Conservation (phyloP, 2,113 vertebrate genomes). For the Brachypteracias leptosomus region DNA sequence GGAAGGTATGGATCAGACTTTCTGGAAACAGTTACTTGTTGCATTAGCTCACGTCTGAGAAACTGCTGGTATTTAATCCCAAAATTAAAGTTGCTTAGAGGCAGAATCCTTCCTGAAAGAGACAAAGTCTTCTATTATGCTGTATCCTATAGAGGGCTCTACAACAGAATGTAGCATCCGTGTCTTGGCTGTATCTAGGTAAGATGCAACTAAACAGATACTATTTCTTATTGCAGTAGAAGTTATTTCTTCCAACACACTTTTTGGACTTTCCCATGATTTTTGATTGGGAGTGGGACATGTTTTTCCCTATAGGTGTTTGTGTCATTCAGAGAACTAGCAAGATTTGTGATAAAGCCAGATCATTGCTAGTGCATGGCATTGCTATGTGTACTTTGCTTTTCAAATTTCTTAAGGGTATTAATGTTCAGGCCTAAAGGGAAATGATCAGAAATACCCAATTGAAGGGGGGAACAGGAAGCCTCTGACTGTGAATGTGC, state of each 20-base stretch:
- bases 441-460: not conserved
- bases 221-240: not conserved
- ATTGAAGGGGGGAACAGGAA: not conserved
- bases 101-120: not conserved
- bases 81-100: not conserved
- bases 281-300: not conserved
- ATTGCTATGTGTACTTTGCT: not conserved
- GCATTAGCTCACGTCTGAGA: not conserved
- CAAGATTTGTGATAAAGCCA: not conserved
- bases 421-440: not conserved
- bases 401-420: not conserved
- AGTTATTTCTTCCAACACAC: not conserved
- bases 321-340: not conserved
- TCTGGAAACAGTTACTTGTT: not conserved
- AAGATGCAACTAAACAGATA: not conserved
- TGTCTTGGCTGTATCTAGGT: not conserved
- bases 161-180: fast-evolving
- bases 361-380: not conserved
- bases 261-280: not conserved
- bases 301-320: not conserved
- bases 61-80: not conserved
- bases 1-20: not conserved
- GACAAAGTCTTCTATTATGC: not conserved
- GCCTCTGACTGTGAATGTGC: not conserved
- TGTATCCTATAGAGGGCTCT: not conserved